Percentiles rank a stretch among this genome's conserved stretches.
These are phyloP conservation scores for Lutraria rhynchaena DNA, from an alignment of 1,140 invertebrate species.

Conservation along the genomic window DNA sequence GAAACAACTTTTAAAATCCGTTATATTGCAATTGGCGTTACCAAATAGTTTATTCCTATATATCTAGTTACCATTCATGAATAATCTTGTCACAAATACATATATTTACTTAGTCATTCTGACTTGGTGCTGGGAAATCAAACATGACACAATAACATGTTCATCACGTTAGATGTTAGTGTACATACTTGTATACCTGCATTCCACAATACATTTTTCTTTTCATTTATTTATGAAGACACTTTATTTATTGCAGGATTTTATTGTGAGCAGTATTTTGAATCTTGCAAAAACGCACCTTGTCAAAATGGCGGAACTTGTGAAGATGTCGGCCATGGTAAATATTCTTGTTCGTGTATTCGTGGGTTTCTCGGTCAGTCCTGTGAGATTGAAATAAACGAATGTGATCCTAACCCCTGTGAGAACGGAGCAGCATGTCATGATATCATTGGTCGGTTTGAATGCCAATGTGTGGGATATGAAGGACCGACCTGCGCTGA, in stretches of 20 bases:
- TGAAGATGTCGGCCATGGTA: slow-evolving; percentile 6
- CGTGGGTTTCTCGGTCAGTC: slow-evolving; percentile 94
- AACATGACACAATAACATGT: too few species aligned
- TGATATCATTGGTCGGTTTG: slow-evolving; percentile 76
- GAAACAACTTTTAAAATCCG: too few species aligned
- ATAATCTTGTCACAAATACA: too few species aligned
- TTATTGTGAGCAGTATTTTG: slow-evolving; percentile 77
- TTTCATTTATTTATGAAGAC: too few species aligned
- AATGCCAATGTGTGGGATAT: slow-evolving; percentile 87
- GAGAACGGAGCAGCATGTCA: slow-evolving; percentile 34
- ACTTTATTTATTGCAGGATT: slow-evolving; percentile 93
- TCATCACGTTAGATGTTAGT: too few species aligned
- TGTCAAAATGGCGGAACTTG: slow-evolving; percentile 59
- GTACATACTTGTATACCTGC: too few species aligned
- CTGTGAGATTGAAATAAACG: slow-evolving; percentile 93
- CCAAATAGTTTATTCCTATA: too few species aligned
- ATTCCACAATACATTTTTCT: too few species aligned
- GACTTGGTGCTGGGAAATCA: too few species aligned
- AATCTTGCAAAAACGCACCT: slow-evolving; percentile 29
- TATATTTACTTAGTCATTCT: too few species aligned
- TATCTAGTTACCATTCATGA: too few species aligned
- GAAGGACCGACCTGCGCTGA: slow-evolving; percentile 87
- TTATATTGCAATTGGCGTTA: too few species aligned
- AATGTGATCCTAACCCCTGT: slow-evolving; percentile 55
- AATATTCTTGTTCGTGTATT: slow-evolving; percentile 83